Base-by-base conservation (phyloP, 2,888 invertebrate species). In the Hirtodrosophila trivittata region DNA sequence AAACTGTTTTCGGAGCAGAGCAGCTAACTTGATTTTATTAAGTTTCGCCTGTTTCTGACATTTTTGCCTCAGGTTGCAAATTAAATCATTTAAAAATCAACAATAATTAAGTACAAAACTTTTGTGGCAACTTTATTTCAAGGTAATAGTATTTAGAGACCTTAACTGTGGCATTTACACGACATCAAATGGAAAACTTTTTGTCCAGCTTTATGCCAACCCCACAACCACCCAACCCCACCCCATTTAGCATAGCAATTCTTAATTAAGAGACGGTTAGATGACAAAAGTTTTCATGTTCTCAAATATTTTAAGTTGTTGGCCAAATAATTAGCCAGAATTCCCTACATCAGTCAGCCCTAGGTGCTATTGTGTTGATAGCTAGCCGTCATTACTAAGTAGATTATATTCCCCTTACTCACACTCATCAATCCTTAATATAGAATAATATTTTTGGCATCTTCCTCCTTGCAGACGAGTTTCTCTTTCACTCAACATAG, bases 121-220 rank as follows among this genome's bases (percentile, higher is more conserved):
- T 77, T 66, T 52, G 63, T 63, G 60, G 47, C 42, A 68, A 66
- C 63, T 74, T 66, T 52, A 38, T 55, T 50, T 30, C n/a, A 46
- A 64, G 65, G 49, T 58, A 50, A 54, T 51, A 18, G 56, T 68
- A 56, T 47, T 78, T 62, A 60, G 68, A 60, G 68, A 60, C 56
- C 67, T 63, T 71, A 64, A 72, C 82, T 60, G 41, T 71, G 72
- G 57, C 80, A 41, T 63, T 68, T 83, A 72, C 84, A 80, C 70
- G 81, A 86, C 86, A 77, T 86, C 75, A 86, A 80, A 86, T 77
- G 67, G 41, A 67, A 74, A 86, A 81, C 66, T 84, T 86, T 83
- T 28, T n/a, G 13, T n/a, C 14, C 35, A 21, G 13, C 9, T 8
- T 5, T 45, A 16, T n/a, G n/a, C n/a, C n/a, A n/a, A n/a, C n/a